These are phyloP conservation scores for Scopus umbretta DNA, from an alignment of 2,113 vertebrate species.

Conservation along the genomic window DNA sequence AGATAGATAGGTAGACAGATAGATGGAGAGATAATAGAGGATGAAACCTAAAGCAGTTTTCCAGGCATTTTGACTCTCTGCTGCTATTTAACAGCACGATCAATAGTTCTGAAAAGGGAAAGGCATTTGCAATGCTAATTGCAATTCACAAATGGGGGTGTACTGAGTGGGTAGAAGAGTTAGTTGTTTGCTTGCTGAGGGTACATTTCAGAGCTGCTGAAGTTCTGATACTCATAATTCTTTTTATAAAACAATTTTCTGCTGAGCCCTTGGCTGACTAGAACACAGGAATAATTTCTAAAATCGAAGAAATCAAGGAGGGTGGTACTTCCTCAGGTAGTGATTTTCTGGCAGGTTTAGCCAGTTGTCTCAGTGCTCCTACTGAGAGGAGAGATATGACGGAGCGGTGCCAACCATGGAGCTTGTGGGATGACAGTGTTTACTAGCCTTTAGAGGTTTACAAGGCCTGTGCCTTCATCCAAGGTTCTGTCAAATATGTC, in stretches of 20 bases:
- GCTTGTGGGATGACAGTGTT: neutral
- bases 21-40: neutral
- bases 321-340: neutral
- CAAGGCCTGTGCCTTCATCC: neutral
- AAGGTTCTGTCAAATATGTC: neutral
- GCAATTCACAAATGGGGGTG: constrained; percentile 22
- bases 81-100: constrained; percentile 30
- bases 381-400: neutral
- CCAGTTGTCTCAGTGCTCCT: neutral
- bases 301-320: neutral
- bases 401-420: neutral
- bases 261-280: neutral
- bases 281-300: neutral
- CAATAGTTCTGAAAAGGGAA: constrained; percentile 47
- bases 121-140: constrained; percentile 59
- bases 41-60: neutral
- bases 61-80: neutral
- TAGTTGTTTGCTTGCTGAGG: constrained; percentile 21
- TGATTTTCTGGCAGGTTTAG: neutral
- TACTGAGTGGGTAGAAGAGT: constrained; percentile 19
- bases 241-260: constrained; percentile 17
- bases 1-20: neutral
- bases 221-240: constrained; percentile 19
- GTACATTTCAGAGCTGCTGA: constrained; percentile 4
- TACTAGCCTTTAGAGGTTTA: neutral